A percentile compares a stretch with the other conserved stretches of the same genome.
Conservation (phyloP, 2,113 vertebrate species). For the Vicugna pacos region DNA sequence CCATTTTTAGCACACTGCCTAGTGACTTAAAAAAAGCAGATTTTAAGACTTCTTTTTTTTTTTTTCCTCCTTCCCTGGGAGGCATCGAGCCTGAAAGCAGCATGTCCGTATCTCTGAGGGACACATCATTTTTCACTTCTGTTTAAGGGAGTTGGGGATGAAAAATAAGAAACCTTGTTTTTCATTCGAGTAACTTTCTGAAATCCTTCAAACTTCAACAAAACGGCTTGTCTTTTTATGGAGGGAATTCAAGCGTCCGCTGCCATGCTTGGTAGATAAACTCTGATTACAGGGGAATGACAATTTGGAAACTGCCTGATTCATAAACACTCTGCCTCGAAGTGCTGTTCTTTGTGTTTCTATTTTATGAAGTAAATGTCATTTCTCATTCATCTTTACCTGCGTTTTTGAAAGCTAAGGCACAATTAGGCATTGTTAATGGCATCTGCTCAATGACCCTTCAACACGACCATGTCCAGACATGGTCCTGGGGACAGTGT, state of each 20-base stretch:
- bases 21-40: not conserved
- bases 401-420: not conserved
- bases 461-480: not conserved
- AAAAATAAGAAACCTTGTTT: not conserved
- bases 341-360: not conserved
- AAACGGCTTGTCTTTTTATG: not conserved
- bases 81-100: not conserved
- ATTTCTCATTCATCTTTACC: not conserved
- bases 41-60: not conserved
- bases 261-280: not conserved
- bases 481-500: no score
- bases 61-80: not conserved
- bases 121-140: not conserved
- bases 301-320: not conserved
- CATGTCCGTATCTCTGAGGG: not conserved
- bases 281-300: not conserved
- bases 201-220: not conserved
- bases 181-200: not conserved
- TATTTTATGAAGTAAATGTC: not conserved
- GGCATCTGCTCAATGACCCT: not conserved
- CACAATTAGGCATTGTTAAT: not conserved
- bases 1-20: not conserved
- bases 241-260: not conserved
- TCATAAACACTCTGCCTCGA: not conserved
- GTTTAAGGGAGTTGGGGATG: not conserved